Percentiles rank a stretch among this genome's conserved stretches.
These are phyloP conservation scores for Protobothrops mucrosquamatus DNA, from an alignment of 2,113 vertebrate species.

Conservation along the genomic window DNA sequence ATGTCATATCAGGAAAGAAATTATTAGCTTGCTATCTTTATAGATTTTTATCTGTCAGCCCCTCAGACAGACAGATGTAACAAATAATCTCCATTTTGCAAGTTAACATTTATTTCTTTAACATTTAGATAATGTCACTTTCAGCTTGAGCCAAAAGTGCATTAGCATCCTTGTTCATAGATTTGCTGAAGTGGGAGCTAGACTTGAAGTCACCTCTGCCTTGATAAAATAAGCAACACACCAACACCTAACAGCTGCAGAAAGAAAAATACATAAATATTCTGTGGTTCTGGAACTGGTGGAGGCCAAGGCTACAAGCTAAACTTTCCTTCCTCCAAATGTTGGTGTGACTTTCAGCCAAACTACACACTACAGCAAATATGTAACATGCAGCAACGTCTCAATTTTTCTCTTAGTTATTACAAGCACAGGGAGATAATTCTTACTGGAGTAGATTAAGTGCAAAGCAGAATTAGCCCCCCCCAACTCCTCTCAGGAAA, in stretches of 20 bases:
- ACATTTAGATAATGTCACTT: constrained; percentile 11
- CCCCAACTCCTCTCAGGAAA: background rate
- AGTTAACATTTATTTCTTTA: constrained; percentile 21
- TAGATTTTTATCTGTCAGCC: background rate
- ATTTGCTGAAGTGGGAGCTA: constrained; percentile 9
- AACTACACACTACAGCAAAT: constrained; percentile 2
- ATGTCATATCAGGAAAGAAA: background rate
- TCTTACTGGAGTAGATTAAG: background rate
- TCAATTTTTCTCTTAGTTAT: background rate
- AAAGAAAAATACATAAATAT: background rate
- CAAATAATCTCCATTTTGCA: constrained; percentile 2
- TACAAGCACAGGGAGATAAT: background rate
- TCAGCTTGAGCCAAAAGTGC: constrained; percentile 12
- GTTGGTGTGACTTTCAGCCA: background rate
- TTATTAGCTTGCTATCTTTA: constrained; percentile 8
- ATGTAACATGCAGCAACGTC: background rate
- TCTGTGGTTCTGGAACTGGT: background rate
- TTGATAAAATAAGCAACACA: constrained; percentile 32
- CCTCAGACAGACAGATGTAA: background rate
- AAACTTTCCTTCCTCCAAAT: background rate
- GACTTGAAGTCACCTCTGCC: constrained; percentile 26
- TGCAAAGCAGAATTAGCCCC: background rate
- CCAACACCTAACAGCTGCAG: background rate
- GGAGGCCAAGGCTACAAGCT: background rate
- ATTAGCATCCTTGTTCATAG: constrained; percentile 22